Base-by-base conservation (phyloP, 2,113 vertebrate species). In the Ranitomeya imitator region DNA sequence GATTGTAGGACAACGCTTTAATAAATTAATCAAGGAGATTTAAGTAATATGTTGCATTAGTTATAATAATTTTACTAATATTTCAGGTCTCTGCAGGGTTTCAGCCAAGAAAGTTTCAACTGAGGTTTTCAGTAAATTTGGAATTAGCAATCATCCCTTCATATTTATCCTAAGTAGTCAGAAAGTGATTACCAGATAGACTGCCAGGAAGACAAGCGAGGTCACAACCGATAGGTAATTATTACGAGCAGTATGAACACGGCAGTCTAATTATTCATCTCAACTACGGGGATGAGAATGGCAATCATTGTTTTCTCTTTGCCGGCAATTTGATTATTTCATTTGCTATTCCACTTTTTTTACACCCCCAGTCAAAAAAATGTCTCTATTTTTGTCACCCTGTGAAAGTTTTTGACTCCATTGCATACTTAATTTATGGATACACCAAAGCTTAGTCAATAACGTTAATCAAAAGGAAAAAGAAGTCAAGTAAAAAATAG, bases 81-180 rank as follows among this genome's bases (percentile, higher is more conserved):
- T n/a, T 11, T 45, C 26, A n/a, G 37, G 80, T 65, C 65, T 51
- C 63, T 71, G 82, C 63, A 26, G 52, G 26, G 21, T 69, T 19
- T n/a, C 60, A 45, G 45, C 60, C n/a, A 21, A 26, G 19, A 6
- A 80, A 59, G 61, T 16, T n/a, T 26, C 8, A 54, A 16, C 31
- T 31, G 82, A 71, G 82, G 15, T 15, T 69, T 71, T 26, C 65
- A 52, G 82, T 54, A 67, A 26, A 71, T 84, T 71, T 84, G 51
- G 51, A 84, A 84, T 54, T 71, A 84, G 63, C 63, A 55, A 84
- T 84, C 82, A 65, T 67, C 21, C 63, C 63, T 45, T 83, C 81
- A 84, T 23, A 63, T 83, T 83, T 83, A 83, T 54, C 82, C 63
- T 84, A 54, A 71, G 82, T 26, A 81, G 79, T 81, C 79, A 61